phyloP scores from a whole-genome alignment of 2,113 vertebrate genomes.

The Sula dactylatra region DNA sequence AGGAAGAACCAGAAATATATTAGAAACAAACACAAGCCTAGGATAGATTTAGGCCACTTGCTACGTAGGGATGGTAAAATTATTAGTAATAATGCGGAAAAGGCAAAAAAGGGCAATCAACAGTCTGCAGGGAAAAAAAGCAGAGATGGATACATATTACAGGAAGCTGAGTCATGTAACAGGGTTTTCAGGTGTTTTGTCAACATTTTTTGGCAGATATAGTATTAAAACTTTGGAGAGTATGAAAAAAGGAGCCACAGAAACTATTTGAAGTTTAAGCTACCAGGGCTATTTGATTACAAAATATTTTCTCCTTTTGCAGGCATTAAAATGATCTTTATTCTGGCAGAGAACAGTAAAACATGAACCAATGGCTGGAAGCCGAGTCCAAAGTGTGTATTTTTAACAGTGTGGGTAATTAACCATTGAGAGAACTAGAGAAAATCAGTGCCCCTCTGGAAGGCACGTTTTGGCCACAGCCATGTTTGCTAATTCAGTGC shows the following conservation, averaged over 20 bases:
- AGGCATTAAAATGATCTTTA: neutral
- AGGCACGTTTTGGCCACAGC: neutral
- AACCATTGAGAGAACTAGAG: neutral
- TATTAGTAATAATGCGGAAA: neutral
- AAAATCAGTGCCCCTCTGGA: neutral
- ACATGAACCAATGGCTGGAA: neutral
- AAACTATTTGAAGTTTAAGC: neutral
- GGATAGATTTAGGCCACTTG: neutral
- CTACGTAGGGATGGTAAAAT: neutral
- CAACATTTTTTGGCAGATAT: neutral
- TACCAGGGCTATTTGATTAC: neutral
- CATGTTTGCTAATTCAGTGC: neutral
- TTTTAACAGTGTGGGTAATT: neutral
- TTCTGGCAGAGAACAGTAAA: neutral
- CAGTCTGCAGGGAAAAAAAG: neutral
- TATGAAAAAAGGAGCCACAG: neutral
- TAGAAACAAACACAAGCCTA: neutral
- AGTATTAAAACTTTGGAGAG: neutral
- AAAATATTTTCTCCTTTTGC: neutral
- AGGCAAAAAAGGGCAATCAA: neutral
- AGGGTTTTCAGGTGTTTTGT: conserved; percentile 2
- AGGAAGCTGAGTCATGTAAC: neutral
- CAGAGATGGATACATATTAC: neutral
- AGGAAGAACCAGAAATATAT: neutral
- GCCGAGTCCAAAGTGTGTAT: neutral